phyloP scores from a whole-genome alignment of 2,113 vertebrate species.

The Ranitomeya imitator region DNA sequence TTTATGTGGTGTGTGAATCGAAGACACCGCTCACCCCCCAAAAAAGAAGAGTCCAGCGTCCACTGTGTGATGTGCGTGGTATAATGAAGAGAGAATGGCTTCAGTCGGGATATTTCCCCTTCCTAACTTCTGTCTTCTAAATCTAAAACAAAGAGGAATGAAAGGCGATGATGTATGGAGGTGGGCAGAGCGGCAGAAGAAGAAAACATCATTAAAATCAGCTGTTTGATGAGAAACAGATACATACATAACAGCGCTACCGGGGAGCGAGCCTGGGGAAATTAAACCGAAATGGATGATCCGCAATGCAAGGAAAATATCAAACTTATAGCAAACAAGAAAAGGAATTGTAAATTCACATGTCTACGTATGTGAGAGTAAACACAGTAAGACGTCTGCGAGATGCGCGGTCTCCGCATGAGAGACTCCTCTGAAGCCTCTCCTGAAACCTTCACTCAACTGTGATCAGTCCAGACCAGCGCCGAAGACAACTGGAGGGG shows the following conservation, averaged over 20 bases:
- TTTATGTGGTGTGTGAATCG: neutral
- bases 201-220: constrained; percentile 44
- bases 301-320: constrained; percentile 17
- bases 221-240: constrained; percentile 49
- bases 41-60: neutral
- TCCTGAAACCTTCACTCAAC: neutral
- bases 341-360: constrained; percentile 17
- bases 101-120: neutral
- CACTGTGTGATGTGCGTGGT: neutral
- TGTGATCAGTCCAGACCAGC: neutral
- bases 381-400: neutral
- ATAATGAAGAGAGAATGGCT: neutral
- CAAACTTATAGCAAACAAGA: neutral
- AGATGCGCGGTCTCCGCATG: neutral
- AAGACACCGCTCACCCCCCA: neutral
- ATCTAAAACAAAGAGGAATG: constrained; percentile 8
- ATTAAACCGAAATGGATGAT: constrained; percentile 53
- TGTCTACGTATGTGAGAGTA: constrained; percentile 7
- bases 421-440: neutral
- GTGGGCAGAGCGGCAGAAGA: neutral
- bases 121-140: constrained; percentile 6
- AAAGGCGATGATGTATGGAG: constrained; percentile 14
- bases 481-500: neutral
- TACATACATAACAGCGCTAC: constrained; percentile 53
- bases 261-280: constrained; percentile 53